Evolutionary conservation across 2,113 vertebrate genomes (phyloP).

Genomic region (Vulpes vulpes): DNA sequence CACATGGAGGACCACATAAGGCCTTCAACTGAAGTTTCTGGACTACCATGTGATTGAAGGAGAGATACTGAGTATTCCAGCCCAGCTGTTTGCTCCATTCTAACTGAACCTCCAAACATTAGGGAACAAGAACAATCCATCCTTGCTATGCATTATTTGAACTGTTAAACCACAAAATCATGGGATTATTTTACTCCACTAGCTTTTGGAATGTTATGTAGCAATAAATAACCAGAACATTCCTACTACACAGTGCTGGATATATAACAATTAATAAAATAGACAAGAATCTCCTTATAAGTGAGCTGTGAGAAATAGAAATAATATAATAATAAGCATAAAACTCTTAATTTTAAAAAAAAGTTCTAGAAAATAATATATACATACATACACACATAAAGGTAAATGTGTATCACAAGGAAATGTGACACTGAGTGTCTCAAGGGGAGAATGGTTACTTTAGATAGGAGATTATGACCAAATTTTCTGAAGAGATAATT

Average conservation of each 20-base stretch:
- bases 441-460: neutral
- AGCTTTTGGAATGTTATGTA: neutral
- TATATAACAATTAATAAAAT: neutral
- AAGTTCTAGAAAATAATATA: neutral
- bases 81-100: neutral
- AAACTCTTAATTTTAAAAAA: neutral
- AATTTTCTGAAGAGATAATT: neutral
- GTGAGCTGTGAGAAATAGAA: neutral
- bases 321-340: neutral
- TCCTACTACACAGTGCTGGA: neutral
- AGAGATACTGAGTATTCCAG: neutral
- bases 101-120: neutral
- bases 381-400: neutral
- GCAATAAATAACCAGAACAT: neutral
- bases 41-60: neutral
- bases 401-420: neutral
- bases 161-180: neutral
- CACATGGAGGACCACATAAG: neutral
- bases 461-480: neutral
- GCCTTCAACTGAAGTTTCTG: neutral
- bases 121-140: neutral
- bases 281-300: neutral
- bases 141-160: neutral
- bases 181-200: neutral
- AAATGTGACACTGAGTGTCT: neutral